These are phyloP conservation scores for Hypotaenidia okinawae DNA, from an alignment of 2,797 vertebrate species.

Conservation along the genomic window DNA sequence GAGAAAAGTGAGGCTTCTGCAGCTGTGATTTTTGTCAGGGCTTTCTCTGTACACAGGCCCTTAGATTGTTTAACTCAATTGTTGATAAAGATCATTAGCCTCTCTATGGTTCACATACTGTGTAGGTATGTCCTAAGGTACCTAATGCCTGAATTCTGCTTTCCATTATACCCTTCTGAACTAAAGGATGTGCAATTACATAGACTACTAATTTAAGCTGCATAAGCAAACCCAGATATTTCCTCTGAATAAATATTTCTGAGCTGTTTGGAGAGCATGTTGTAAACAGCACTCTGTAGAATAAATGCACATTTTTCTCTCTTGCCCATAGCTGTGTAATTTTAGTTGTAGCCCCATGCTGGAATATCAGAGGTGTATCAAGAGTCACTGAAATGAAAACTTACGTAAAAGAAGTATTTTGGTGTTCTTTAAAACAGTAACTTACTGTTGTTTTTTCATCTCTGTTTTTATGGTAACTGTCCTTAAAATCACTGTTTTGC, in stretches of 20 bases:
- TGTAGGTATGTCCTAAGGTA: neutral
- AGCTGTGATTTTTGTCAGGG: neutral
- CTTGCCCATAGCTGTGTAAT: neutral
- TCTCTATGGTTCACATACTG: neutral
- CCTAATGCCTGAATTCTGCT: neutral
- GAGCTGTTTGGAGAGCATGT: neutral
- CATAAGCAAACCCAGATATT: neutral
- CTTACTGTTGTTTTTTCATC: neutral
- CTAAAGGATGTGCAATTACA: neutral
- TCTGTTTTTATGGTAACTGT: neutral
- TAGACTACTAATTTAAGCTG: neutral
- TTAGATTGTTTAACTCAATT: neutral
- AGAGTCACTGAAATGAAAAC: neutral
- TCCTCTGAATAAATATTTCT: neutral
- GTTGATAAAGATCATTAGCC: neutral
- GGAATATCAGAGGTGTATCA: neutral
- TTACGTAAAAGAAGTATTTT: neutral
- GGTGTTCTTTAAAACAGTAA: neutral
- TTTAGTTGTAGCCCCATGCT: neutral
- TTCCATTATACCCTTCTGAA: neutral
- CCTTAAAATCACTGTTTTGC: neutral
- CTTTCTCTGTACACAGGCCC: neutral
- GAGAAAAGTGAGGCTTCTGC: neutral
- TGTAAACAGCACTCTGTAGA: neutral
- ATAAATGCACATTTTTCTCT: neutral